A percentile compares a stretch with the other conserved stretches of the same genome.
Evolutionary conservation across 2,888 invertebrate species (phyloP).

Genomic region (Sipunculus nudus): DNA sequence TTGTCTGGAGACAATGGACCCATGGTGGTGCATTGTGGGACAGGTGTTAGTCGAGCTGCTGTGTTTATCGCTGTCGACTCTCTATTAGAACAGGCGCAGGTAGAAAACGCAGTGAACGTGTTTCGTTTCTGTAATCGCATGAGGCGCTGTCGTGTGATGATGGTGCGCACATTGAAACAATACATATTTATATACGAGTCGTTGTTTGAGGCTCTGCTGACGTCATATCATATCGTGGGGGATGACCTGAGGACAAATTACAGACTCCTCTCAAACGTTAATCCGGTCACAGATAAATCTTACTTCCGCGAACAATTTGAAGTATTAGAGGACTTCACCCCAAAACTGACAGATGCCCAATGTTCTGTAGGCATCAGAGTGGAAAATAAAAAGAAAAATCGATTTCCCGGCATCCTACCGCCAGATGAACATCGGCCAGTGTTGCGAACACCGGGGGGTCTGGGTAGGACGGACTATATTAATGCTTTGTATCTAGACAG

Average conservation of each 20-base stretch:
- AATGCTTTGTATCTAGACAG: slow-evolving; percentile 65
- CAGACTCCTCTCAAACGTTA: slow-evolving; percentile 33
- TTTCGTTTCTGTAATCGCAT: slow-evolving; percentile 50
- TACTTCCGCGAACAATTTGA: slow-evolving; percentile 56
- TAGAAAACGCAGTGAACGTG: slow-evolving; percentile 59
- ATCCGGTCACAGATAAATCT: slow-evolving; percentile 48
- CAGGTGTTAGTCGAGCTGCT: slow-evolving; percentile 62
- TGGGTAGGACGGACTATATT: slow-evolving; percentile 56
- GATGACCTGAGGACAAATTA: slow-evolving; percentile 54
- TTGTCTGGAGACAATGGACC: slow-evolving; percentile 37
- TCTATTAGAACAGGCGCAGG: slow-evolving; percentile 58
- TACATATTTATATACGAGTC: slow-evolving; percentile 63
- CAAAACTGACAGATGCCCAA: slow-evolving; percentile 30
- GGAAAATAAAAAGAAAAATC: slow-evolving; percentile 54
- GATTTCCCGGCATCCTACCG: slow-evolving; percentile 56
- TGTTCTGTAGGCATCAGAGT: slow-evolving; percentile 48
- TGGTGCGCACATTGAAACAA: slow-evolving; percentile 63
- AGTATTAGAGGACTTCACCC: slow-evolving; percentile 50
- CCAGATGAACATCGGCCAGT: slow-evolving; percentile 48
- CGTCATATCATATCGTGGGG: slow-evolving; percentile 50
- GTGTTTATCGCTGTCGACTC: slow-evolving; percentile 63
- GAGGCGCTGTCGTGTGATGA: slow-evolving; percentile 54
- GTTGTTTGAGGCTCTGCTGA: slow-evolving; percentile 60
- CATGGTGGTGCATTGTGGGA: slow-evolving; percentile 64
- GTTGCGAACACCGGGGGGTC: slow-evolving; percentile 46